Evolutionary conservation across 2,113 vertebrate species (phyloP).

Genomic region (Cromileptes altivelis): DNA sequence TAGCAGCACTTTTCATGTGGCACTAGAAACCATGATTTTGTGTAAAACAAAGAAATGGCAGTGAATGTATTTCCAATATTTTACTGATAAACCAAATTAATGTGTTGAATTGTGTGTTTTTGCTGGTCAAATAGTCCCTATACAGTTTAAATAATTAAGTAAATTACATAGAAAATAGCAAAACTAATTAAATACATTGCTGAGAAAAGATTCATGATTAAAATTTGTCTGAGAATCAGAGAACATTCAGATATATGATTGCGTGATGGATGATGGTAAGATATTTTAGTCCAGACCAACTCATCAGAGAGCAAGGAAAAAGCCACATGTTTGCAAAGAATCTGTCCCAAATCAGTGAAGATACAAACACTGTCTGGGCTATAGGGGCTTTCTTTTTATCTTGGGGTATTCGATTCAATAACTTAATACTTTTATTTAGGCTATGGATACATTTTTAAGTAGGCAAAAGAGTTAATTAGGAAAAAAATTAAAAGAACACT

Average conservation of each 20-base stretch:
- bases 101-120: not conserved
- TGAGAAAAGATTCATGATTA: not conserved
- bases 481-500: not conserved
- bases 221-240: not conserved
- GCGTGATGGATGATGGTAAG: not conserved
- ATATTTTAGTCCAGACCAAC: not conserved
- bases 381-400: no score
- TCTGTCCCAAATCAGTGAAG: not conserved
- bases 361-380: not conserved
- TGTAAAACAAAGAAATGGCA: not conserved
- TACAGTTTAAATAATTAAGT: not conserved
- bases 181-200: not conserved
- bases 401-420: not conserved
- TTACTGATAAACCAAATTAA: not conserved
- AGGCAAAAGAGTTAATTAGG: not conserved
- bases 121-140: not conserved
- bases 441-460: not conserved
- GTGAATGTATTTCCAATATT: not conserved
- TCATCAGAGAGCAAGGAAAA: not conserved
- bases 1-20: not conserved
- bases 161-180: not conserved
- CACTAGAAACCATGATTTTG: not conserved
- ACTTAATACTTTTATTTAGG: no score
- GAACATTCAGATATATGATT: not conserved
- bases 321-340: not conserved